These are phyloP conservation scores for Drepana arcuata DNA, from an alignment of 1,140 invertebrate genomes.

Conservation along the genomic window DNA sequence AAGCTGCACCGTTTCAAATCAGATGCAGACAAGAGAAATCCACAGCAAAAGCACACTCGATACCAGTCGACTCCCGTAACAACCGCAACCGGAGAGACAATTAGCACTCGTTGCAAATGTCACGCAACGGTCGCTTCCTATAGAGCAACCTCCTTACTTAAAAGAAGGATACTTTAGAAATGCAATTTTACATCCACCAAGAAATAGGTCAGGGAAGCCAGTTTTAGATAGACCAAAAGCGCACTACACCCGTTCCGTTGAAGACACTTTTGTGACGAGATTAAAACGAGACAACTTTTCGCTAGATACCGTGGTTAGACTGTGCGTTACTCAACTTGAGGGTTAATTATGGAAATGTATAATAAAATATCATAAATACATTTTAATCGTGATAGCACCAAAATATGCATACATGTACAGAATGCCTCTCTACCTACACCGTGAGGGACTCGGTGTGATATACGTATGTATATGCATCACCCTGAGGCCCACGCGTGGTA, in stretches of 20 bases:
- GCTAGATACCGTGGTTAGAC: too few species aligned
- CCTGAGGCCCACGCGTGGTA: too few species aligned
- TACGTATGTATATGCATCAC: too few species aligned
- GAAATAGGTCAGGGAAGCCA: constrained; percentile 5
- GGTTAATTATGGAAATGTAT: too few species aligned
- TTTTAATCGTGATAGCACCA: too few species aligned
- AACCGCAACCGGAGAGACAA: constrained; percentile 37
- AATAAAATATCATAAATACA: too few species aligned
- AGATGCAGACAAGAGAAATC: constrained; percentile 51
- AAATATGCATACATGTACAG: too few species aligned
- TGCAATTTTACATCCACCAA: constrained; percentile 5
- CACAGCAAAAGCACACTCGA: constrained; percentile 35
- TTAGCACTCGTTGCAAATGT: constrained; percentile 51
- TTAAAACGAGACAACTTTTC: not conserved
- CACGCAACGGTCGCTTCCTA: constrained; percentile 33
- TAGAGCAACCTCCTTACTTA: not conserved
- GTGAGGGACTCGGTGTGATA: too few species aligned
- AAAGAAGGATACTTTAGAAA: not conserved
- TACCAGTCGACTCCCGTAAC: constrained; percentile 33
- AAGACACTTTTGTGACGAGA: not conserved
- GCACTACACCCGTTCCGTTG: not conserved
- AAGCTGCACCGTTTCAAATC: constrained; percentile 50
- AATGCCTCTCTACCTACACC: too few species aligned
- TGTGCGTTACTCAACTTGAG: too few species aligned
- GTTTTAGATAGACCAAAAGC: not conserved